Base-by-base conservation (phyloP, 2,113 vertebrate genomes). In the Pseudorectes ferrugineus region DNA sequence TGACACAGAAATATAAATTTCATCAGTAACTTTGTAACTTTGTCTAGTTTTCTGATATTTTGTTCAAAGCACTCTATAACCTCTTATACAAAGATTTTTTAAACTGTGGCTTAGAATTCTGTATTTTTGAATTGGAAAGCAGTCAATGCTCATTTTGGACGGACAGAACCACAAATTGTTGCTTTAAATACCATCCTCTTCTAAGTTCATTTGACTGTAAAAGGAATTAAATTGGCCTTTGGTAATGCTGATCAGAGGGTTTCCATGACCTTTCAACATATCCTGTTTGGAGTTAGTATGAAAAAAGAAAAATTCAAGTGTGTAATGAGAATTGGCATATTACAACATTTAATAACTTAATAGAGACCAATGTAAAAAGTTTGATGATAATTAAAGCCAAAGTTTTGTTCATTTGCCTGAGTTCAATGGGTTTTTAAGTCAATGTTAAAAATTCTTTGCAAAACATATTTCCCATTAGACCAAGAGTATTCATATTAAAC, bases 201-300 rank as follows among this genome's bases (percentile, higher is more conserved):
- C 66, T 93, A 96, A 94, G 74, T 95, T 95, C 31, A 75, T 90
- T 96, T 97, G 49, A 83, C 66, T 89, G 40, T 59, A 88, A 90
- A 91, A 95, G 17, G 87, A 96, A 97, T 97, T 86, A 96, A 96
- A 96, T 89, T 96, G 85, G 63, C 85, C 77, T 77, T 94, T 83
- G 89, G 59, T 90, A 96, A 97, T 73, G 55, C 23, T 95, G 67
- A 93, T 96, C 79, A 88, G 70, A 55, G 97, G 71, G 14, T 96
- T 91, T 94, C 74, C 25, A 11, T 97, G 95, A 97, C 92, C 70
- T 97, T 97, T 97, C 71, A 77, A 74, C 14, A 95, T 92, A 93
- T 84, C 52, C 66, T 96, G 45, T 75, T 93, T 96, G 55, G 62
- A 96, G 28, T 83, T 88, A 89, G 67, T 26, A 76, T 25, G 29